These are phyloP conservation scores for Melikaiella ostensackeni DNA, from an alignment of 2,888 invertebrate genomes.

Conservation along the genomic window DNA sequence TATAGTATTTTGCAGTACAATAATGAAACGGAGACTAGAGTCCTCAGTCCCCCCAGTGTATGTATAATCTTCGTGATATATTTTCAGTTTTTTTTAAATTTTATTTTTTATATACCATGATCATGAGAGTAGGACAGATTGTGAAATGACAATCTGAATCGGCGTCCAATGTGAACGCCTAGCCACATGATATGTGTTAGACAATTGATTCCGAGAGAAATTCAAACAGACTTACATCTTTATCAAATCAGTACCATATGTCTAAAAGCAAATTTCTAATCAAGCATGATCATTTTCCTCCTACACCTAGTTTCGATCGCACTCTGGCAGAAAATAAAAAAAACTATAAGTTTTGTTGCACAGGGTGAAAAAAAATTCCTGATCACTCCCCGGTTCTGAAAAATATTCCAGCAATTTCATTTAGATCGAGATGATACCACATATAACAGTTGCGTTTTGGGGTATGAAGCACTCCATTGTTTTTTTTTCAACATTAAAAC, in stretches of 20 bases:
- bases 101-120: slow-evolving; percentile 57
- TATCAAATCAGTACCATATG: slow-evolving; percentile 58
- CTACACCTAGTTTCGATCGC: slow-evolving; percentile 48
- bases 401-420: too few relatives aligned
- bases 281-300: slow-evolving; percentile 54
- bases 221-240: slow-evolving; percentile 62
- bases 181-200: slow-evolving; percentile 57
- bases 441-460: too few relatives aligned
- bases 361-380: not conserved
- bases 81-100: slow-evolving; percentile 43
- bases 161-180: slow-evolving; percentile 51
- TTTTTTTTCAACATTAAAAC: too few relatives aligned
- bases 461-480: too few relatives aligned
- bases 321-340: slow-evolving; percentile 46
- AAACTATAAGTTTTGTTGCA: not conserved
- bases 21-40: slow-evolving; percentile 69
- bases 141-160: slow-evolving; percentile 54
- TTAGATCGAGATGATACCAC: too few relatives aligned
- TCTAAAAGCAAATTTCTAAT: slow-evolving; percentile 48
- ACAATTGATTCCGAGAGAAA: slow-evolving; percentile 57
- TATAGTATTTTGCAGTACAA: slow-evolving; percentile 70
- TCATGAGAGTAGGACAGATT: slow-evolving; percentile 55
- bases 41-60: slow-evolving; percentile 66
- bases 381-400: not conserved
- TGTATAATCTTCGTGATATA: slow-evolving; percentile 58